phyloP scores from a whole-genome alignment of 2,888 invertebrate genomes.

The Cheiracanthium punctorium region DNA sequence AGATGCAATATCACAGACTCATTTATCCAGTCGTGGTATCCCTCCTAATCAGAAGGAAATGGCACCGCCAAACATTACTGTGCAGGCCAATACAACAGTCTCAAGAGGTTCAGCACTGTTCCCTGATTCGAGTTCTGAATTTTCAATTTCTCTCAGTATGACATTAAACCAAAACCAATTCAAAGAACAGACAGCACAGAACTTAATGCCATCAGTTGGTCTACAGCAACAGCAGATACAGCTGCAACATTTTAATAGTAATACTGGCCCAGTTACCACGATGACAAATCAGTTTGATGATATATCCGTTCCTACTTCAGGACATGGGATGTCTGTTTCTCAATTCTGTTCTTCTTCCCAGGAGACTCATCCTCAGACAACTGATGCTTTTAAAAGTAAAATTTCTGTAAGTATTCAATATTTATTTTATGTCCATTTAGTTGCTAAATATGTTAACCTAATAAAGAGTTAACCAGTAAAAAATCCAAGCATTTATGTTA shows the following conservation, averaged over 20 bases:
- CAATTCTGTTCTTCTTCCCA: constrained; percentile 39
- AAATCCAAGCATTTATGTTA: too few species aligned
- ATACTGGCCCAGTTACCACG: constrained; percentile 33
- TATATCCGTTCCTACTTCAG: constrained; percentile 73
- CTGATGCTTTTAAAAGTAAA: constrained; percentile 49
- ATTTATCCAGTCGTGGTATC: constrained; percentile 37
- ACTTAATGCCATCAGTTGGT: constrained; percentile 24
- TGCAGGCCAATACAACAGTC: constrained; percentile 37
- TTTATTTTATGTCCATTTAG: too few species aligned
- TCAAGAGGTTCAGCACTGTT: constrained; percentile 43
- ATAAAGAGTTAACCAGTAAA: too few species aligned
- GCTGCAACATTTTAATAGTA: constrained; percentile 43
- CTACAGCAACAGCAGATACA: constrained; percentile 76
- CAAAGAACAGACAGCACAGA: constrained; percentile 22
- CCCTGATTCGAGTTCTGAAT: constrained; percentile 38
- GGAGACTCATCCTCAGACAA: constrained; percentile 11
- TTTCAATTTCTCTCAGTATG: constrained; percentile 35
- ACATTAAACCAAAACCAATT: constrained; percentile 52
- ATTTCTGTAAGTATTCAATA: constrained; percentile 38
- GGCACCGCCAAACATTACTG: constrained; percentile 61
- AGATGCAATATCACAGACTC: constrained; percentile 33
- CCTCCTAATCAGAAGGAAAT: constrained; percentile 52
- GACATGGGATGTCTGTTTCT: constrained; percentile 75
- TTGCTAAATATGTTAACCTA: too few species aligned
- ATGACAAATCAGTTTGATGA: constrained; percentile 75